phyloP scores from a whole-genome alignment of 2,888 invertebrate genomes.

The Scotopteryx bipunctaria region DNA sequence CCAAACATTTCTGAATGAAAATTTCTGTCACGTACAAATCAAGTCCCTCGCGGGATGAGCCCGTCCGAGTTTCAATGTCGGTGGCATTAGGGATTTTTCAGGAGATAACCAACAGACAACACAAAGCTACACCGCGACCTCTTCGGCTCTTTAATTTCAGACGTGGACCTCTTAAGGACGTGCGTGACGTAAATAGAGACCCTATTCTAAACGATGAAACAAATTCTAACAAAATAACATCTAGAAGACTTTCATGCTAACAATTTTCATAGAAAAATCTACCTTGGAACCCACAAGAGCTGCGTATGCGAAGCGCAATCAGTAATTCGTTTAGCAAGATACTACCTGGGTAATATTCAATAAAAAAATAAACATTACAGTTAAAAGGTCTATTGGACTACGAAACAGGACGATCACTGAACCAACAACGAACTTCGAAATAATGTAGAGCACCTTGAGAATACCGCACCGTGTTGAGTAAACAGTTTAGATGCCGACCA shows the following conservation, averaged over 20 bases:
- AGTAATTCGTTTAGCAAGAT: no score
- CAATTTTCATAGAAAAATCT: no score
- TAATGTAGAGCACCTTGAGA: slow-evolving; percentile 28
- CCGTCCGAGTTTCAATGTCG: slow-evolving; percentile 67
- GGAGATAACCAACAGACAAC: slow-evolving; percentile 49
- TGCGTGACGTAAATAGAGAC: slow-evolving; percentile 50
- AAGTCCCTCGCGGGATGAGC: slow-evolving; percentile 64
- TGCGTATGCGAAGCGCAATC: no score
- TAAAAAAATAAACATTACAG: no score
- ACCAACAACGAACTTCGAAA: not conserved
- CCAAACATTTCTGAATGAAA: slow-evolving; percentile 55
- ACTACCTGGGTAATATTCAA: no score
- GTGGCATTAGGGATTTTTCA: slow-evolving; percentile 50
- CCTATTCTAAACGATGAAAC: slow-evolving; percentile 35
- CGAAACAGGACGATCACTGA: no score
- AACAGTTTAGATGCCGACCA: slow-evolving; percentile 56
- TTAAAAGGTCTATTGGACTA: no score
- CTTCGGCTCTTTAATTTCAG: slow-evolving; percentile 68
- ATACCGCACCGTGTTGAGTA: slow-evolving; percentile 49
- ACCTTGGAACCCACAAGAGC: no score
- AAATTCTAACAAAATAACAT: not conserved
- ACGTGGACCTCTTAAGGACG: slow-evolving; percentile 61
- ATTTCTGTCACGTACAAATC: slow-evolving; percentile 69
- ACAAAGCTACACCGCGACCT: slow-evolving; percentile 53
- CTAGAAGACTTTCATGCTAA: not conserved